Evolutionary conservation across 2,797 vertebrate genomes (phyloP).

Genomic region (Poeciliopsis infans): DNA sequence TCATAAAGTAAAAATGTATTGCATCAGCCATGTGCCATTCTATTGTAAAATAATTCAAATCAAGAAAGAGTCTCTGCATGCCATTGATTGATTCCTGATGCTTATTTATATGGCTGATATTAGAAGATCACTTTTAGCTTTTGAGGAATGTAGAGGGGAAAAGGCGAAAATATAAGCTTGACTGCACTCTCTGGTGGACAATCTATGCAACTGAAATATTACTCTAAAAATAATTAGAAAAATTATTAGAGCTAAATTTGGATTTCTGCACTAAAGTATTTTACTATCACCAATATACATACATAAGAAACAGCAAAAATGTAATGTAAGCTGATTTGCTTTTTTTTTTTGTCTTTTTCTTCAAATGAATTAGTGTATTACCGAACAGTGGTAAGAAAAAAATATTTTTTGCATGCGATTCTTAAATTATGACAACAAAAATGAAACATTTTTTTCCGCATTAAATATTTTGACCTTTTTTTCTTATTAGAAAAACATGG

Average conservation of each 20-base stretch:
- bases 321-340: not conserved
- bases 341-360: not conserved
- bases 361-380: not conserved
- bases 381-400: not conserved
- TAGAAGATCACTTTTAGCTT: not conserved
- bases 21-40: not conserved
- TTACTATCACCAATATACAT: not conserved
- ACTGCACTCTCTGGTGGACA: not conserved
- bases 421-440: not conserved
- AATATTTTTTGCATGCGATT: not conserved
- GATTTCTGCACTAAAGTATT: not conserved
- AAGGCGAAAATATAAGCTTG: not conserved
- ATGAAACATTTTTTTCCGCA: not conserved
- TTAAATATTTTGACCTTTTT: not conserved
- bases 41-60: not conserved
- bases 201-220: not conserved
- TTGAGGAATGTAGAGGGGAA: not conserved
- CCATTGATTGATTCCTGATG: not conserved
- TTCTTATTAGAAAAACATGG: not conserved
- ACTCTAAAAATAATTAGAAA: not conserved
- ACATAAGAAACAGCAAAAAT: not conserved
- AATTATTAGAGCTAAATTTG: not conserved
- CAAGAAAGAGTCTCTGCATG: not conserved
- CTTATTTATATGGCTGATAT: not conserved
- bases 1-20: not conserved